Percentiles rank a stretch among this genome's conserved stretches.
These are phyloP conservation scores for Drosophila prolongata DNA, from an alignment of 2,888 invertebrate genomes.

Conservation along the genomic window DNA sequence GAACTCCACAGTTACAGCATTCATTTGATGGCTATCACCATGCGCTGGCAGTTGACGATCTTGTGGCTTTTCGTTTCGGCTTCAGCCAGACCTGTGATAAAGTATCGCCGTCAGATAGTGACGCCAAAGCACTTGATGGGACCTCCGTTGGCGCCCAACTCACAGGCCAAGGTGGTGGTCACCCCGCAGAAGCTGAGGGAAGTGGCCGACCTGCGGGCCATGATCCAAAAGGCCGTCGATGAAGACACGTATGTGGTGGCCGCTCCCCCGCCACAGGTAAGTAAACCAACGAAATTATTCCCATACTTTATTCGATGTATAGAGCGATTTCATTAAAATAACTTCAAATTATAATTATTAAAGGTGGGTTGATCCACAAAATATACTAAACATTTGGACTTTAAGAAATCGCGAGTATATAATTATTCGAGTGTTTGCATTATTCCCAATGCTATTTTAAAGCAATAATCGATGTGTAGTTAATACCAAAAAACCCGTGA, in stretches of 20 bases:
- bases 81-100: not conserved
- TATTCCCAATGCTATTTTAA: no score
- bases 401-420: no score
- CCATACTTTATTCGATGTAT: no score
- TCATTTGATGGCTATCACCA: conserved; percentile 2
- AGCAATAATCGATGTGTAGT: no score
- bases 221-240: conserved; percentile 70
- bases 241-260: conserved; percentile 67
- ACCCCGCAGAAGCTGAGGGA: conserved; percentile 66
- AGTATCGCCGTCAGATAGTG: conserved; percentile 64
- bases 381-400: no score
- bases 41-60: conserved; percentile 18
- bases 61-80: conserved; percentile 2
- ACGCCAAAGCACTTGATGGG: conserved; percentile 69
- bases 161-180: conserved; percentile 54
- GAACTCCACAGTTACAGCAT: not conserved
- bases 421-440: no score
- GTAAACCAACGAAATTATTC: not conserved
- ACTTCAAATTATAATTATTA: no score
- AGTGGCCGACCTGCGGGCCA: conserved; percentile 60
- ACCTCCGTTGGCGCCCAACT: conserved; percentile 13
- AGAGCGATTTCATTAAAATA: no score
- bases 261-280: conserved; percentile 61
- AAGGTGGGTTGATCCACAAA: no score
- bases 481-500: no score